Evolutionary conservation across 2,113 vertebrate genomes (phyloP).

Genomic region (Arvicanthis niloticus): DNA sequence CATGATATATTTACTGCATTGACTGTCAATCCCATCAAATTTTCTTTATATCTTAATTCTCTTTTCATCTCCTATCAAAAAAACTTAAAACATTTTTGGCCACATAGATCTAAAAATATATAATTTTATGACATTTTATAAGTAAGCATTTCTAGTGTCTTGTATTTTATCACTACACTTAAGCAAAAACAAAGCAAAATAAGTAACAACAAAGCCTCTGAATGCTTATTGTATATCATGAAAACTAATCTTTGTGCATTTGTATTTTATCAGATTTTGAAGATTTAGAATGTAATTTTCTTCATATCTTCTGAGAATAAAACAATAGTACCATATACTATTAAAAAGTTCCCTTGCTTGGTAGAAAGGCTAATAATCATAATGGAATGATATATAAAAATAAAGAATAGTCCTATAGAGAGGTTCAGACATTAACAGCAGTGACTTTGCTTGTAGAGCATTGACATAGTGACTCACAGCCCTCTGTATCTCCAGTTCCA

Average conservation of each 20-base stretch:
- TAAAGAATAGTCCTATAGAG: neutral
- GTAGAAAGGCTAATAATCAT: neutral
- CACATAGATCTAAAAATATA: neutral
- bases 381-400: neutral
- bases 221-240: neutral
- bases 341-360: neutral
- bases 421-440: neutral
- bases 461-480: too few species aligned
- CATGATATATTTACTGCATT: neutral
- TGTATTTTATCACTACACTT: neutral
- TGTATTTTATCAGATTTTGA: neutral
- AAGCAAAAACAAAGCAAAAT: neutral
- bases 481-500: too few species aligned
- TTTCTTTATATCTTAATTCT: neutral
- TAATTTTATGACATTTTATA: neutral
- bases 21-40: neutral
- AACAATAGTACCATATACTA: neutral
- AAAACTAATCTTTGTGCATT: neutral
- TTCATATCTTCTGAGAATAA: neutral
- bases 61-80: neutral
- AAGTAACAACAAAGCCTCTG: neutral
- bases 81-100: neutral
- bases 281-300: neutral
- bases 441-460: too few species aligned
- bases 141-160: neutral